Evolutionary conservation across 2,113 vertebrate species (phyloP).

Genomic region (Nipponia nippon): DNA sequence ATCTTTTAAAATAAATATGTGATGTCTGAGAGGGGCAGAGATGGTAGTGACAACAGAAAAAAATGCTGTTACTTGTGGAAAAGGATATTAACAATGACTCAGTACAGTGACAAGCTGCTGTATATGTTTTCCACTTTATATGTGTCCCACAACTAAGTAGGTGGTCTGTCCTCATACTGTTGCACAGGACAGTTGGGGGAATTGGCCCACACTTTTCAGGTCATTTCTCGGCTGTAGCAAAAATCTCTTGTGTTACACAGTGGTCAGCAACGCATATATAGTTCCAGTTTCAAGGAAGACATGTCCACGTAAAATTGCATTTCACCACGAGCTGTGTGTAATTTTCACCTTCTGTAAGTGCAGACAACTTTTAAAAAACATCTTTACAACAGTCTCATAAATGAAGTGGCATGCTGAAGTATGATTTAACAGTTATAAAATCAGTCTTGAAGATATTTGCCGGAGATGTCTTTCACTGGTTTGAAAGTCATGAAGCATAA

Average conservation of each 20-base stretch:
- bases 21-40: not conserved
- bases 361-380: not conserved
- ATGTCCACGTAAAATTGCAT: not conserved
- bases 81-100: not conserved
- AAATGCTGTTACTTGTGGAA: not conserved
- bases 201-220: not conserved
- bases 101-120: not conserved
- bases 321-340: not conserved
- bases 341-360: not conserved
- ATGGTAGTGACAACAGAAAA: not conserved
- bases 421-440: not conserved
- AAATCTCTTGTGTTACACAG: not conserved
- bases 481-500: not conserved
- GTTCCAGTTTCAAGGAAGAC: not conserved
- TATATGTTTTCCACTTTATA: not conserved
- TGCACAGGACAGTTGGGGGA: not conserved
- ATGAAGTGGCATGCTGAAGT: not conserved
- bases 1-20: not conserved
- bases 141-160: not conserved
- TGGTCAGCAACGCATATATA: not conserved
- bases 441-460: not conserved
- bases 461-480: not conserved
- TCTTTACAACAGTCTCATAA: not conserved
- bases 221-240: not conserved
- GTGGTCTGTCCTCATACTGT: not conserved